A percentile compares a stretch with the other conserved stretches of the same genome.
These are phyloP conservation scores for Pemphredon lugubris DNA, from an alignment of 2,888 invertebrate species.

Conservation along the genomic window DNA sequence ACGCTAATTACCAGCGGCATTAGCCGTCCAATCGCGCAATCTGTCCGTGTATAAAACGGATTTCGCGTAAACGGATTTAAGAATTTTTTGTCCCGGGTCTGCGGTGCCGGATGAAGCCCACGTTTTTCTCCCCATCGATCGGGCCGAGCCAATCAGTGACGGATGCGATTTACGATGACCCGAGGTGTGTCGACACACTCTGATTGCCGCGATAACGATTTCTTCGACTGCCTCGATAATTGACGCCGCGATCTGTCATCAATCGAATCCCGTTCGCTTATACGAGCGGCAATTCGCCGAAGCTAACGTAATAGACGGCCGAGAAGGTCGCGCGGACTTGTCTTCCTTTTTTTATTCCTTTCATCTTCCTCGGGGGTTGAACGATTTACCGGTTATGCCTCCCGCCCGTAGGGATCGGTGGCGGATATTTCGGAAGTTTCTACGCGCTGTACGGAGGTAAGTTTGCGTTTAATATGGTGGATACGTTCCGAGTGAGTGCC, in stretches of 20 bases:
- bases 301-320: not conserved
- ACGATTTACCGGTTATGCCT: conserved; percentile 24
- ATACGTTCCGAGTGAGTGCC: too few species aligned
- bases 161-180: conserved; percentile 65
- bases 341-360: too few species aligned
- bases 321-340: not conserved
- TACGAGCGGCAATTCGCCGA: conserved; percentile 7
- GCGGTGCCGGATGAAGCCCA: conserved; percentile 17
- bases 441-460: too few species aligned
- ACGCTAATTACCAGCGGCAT: too few species aligned
- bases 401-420: not conserved
- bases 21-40: too few species aligned
- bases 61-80: conserved; percentile 37
- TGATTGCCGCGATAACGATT: conserved; percentile 75
- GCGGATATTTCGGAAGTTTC: not conserved
- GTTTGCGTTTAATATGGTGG: too few species aligned
- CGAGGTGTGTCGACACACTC: conserved; percentile 73
- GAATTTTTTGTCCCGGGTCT: conserved; percentile 33
- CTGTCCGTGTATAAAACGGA: not conserved
- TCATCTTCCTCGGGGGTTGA: conserved; percentile 13
- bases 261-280: conserved; percentile 34
- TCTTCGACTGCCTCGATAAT: conserved; percentile 68
- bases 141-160: conserved; percentile 58
- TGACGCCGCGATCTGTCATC: conserved; percentile 52
- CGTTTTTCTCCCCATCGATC: conserved; percentile 49